Percentiles rank a stretch among this genome's conserved stretches.
phyloP scores from a whole-genome alignment of 2,113 vertebrate species.

The Megatriorchis doriae region DNA sequence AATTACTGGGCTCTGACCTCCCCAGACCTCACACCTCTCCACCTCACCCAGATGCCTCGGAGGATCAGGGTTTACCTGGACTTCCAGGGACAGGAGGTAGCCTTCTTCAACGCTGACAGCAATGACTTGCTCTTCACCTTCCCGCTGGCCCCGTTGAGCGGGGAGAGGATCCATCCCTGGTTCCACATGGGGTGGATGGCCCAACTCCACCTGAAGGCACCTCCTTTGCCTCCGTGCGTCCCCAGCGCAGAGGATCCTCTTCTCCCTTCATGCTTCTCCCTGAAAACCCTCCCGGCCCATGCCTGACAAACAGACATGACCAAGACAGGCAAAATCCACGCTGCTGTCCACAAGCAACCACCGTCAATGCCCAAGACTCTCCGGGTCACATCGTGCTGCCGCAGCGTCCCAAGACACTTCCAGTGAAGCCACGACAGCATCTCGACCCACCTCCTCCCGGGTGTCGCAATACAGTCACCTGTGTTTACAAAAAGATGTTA shows the following conservation, averaged over 20 bases:
- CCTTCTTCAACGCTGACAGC: conserved; percentile 44
- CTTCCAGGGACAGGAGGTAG: background rate
- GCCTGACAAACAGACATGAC: background rate
- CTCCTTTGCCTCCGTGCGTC: background rate
- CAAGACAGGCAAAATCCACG: too few species aligned
- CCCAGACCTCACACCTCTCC: background rate
- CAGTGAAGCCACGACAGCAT: too few species aligned
- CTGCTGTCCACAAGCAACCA: too few species aligned
- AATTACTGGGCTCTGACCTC: conserved; percentile 38
- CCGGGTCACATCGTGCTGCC: rapidly evolving
- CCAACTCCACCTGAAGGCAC: background rate
- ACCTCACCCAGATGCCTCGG: background rate
- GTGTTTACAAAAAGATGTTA: too few species aligned
- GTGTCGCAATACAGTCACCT: too few species aligned
- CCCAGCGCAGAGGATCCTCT: background rate
- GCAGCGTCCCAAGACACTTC: too few species aligned
- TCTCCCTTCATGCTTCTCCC: too few species aligned
- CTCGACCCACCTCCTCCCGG: too few species aligned
- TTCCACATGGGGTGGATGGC: background rate
- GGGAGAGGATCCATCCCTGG: background rate
- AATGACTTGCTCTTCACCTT: conserved; percentile 21
- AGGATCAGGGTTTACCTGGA: conserved; percentile 23
- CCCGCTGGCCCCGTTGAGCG: background rate
- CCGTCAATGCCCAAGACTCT: too few species aligned
- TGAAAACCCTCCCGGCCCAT: background rate